These are phyloP conservation scores for Uloborus plumipes DNA, from an alignment of 2,888 invertebrate species.

Conservation along the genomic window DNA sequence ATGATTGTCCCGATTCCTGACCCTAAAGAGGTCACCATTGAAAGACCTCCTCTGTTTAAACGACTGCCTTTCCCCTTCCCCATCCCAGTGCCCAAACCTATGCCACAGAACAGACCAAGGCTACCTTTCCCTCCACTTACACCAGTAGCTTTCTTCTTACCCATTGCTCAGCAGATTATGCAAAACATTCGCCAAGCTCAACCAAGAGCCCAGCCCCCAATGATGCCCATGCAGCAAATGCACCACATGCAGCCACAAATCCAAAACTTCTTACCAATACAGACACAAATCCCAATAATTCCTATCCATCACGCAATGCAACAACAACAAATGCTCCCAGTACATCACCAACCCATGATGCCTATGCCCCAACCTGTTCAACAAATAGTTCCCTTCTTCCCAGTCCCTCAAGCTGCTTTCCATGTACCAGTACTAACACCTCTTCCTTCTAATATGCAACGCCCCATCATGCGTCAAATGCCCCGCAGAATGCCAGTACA, in stretches of 20 bases:
- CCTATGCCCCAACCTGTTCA: conserved; percentile 20
- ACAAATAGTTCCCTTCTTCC: conserved; percentile 52
- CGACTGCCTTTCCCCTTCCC: conserved; percentile 58
- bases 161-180: conserved; percentile 61
- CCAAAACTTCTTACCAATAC: conserved; percentile 50
- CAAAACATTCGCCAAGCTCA: conserved; percentile 42
- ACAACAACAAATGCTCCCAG: conserved; percentile 31
- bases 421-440: conserved; percentile 55
- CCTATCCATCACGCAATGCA: conserved; percentile 37
- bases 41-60: conserved; percentile 47
- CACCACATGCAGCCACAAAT: conserved; percentile 21
- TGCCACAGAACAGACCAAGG: conserved; percentile 40
- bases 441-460: conserved; percentile 52
- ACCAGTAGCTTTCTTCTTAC: conserved; percentile 57
- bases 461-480: conserved; percentile 42
- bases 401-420: conserved; percentile 44
- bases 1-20: conserved; percentile 62
- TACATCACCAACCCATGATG: conserved; percentile 23
- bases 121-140: conserved; percentile 57
- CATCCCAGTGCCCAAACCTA: conserved; percentile 36
- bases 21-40: conserved; percentile 38
- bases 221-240: conserved; percentile 22
- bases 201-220: conserved; percentile 50
- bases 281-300: conserved; percentile 39
- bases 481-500: conserved; percentile 57